These are phyloP conservation scores for Seladonia tumulorum DNA, from an alignment of 2,888 invertebrate species.

Conservation along the genomic window DNA sequence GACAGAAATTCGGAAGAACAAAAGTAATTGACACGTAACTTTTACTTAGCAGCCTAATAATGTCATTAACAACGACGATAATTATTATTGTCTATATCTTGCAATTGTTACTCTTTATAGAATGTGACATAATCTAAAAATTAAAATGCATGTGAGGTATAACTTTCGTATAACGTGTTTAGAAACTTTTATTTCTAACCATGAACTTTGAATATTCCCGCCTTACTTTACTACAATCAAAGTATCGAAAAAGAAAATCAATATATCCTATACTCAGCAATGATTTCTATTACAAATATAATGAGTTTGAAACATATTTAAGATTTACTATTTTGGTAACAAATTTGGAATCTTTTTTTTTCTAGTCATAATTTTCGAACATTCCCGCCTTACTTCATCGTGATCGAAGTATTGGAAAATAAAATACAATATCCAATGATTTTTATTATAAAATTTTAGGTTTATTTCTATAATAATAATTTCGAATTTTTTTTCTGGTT, in stretches of 20 bases:
- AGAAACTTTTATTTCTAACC: no score
- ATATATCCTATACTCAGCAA: background rate
- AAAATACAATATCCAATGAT: background rate
- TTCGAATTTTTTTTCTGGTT: background rate
- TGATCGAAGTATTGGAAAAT: background rate
- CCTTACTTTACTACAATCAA: background rate
- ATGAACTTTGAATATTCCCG: no score
- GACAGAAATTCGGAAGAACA: slow-evolving; percentile 49
- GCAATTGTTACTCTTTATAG: background rate
- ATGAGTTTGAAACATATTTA: background rate
- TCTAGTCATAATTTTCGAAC: background rate
- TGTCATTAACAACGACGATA: background rate
- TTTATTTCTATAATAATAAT: background rate
- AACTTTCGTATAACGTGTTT: no score
- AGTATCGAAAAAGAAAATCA: background rate
- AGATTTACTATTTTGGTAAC: background rate
- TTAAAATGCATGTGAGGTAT: background rate
- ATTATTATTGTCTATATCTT: background rate
- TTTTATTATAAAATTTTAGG: background rate
- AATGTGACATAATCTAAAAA: background rate
- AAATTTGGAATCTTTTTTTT: background rate
- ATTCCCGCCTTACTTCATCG: background rate
- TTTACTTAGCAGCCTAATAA: background rate
- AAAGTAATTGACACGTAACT: slow-evolving; percentile 18
- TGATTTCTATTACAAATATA: background rate